Base-by-base conservation (phyloP, 2,888 invertebrate genomes). In the Ochropleura plecta region DNA sequence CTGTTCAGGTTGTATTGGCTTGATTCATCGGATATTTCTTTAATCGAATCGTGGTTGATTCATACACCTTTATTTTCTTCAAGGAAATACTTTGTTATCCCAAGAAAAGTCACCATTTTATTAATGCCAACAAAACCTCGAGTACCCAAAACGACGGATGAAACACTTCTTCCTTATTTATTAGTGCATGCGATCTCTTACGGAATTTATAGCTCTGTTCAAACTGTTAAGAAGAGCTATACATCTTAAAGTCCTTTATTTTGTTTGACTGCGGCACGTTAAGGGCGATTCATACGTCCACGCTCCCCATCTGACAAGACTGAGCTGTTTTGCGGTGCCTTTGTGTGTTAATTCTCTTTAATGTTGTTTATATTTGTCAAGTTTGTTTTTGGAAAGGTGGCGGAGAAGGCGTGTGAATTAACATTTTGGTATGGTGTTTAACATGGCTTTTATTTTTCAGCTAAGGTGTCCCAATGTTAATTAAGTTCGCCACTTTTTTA, bases 281-380 rank as follows among this genome's bases (percentile, higher is more conserved):
- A 78, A 69, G 78, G 73, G 40, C 72, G 66, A 85, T 84, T 82
- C 85, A 85, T 67, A 74, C 10, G 85, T 85, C 75, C 8, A 14
- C 14, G 49, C 10, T 0, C 10, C 0, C 8, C 20, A 40, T n/a
- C 30, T 60, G 68, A 55, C 44, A 7, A 40, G 9, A 16, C 18
- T 30, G 12, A n/a, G 49, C 14, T 7, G 53, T 57, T 53, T 73
- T n/a, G 55, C 63, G 63, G 71, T 12, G 0, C 9, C 70, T 82
- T 81, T 82, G 64, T 73, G 55, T 81, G 70, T 70, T 42, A 82
- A 83, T 83, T 62, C 20, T 68, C 18, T 81, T 65, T 42, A n/a
- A 53, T 66, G 5, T 0, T 71, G 70, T 75, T 57, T 48, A 75
- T 70, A 83, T 83, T 83, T 79, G 67, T 83, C 75, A 64, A 40